phyloP scores from a whole-genome alignment of 2,888 invertebrate species.

The Macropis europaea region DNA sequence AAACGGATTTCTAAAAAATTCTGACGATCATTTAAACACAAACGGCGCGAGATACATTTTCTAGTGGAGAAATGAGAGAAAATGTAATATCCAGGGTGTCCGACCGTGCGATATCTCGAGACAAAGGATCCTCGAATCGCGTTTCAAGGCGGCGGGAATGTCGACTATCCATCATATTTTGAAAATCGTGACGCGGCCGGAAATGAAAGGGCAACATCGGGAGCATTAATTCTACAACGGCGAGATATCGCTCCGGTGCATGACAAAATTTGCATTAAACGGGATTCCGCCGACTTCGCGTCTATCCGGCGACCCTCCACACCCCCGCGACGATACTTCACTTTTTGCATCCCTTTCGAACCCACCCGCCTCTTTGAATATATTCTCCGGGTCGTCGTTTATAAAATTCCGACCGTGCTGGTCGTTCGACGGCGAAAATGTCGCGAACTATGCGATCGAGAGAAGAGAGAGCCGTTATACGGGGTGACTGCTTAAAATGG shows the following conservation, averaged over 20 bases:
- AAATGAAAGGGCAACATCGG: slow-evolving; percentile 68
- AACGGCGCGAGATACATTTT: no score
- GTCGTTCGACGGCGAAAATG: slow-evolving; percentile 36
- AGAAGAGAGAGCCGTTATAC: not conserved
- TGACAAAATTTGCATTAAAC: slow-evolving; percentile 65
- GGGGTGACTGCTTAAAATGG: no score
- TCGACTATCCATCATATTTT: slow-evolving; percentile 56
- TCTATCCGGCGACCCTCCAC: slow-evolving; percentile 5
- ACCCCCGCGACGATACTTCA: slow-evolving; percentile 31
- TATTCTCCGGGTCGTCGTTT: slow-evolving; percentile 33
- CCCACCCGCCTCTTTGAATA: not conserved
- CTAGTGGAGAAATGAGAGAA: no score
- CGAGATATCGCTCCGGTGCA: slow-evolving; percentile 56
- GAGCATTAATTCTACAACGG: slow-evolving; percentile 63
- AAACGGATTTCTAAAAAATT: no score
- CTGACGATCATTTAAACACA: no score
- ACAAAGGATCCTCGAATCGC: not conserved
- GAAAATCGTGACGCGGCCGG: slow-evolving; percentile 53
- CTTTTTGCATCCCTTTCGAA: slow-evolving; percentile 35
- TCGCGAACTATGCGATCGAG: no score
- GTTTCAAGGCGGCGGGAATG: slow-evolving; percentile 5
- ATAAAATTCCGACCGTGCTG: slow-evolving; percentile 38
- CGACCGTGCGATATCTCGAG: no score
- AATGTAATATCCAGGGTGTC: no score
- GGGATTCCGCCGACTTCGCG: slow-evolving; percentile 49